Evolutionary conservation across 2,888 invertebrate genomes (phyloP).

Genomic region (Chalcis sispes): DNA sequence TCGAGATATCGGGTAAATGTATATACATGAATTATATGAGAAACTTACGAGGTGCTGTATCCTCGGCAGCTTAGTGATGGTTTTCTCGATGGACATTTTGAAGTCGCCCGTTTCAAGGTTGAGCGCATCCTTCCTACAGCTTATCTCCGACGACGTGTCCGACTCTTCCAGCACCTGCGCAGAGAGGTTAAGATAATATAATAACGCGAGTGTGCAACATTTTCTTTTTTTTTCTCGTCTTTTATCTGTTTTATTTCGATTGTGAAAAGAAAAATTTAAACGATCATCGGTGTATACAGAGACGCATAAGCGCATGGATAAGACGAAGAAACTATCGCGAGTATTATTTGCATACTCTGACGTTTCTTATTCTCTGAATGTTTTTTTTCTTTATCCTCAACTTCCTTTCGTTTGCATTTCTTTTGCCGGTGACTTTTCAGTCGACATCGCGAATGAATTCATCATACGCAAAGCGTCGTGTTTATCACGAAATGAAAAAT

Average conservation of each 20-base stretch:
- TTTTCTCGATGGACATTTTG: slow-evolving; percentile 74
- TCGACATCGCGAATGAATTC: too few relatives aligned
- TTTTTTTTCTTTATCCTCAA: neutral
- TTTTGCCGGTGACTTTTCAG: neutral
- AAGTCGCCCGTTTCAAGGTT: slow-evolving; percentile 74
- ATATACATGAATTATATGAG: too few relatives aligned
- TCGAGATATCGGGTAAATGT: too few relatives aligned
- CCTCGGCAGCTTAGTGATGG: slow-evolving; percentile 74
- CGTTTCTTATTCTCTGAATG: neutral
- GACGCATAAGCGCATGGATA: neutral
- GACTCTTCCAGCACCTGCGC: slow-evolving; percentile 77
- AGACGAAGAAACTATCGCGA: neutral
- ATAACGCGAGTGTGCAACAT: slow-evolving; percentile 1
- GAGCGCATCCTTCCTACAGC: slow-evolving; percentile 75
- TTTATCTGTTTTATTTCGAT: neutral
- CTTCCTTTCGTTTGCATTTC: slow-evolving; percentile 17
- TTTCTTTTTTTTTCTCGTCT: too few relatives aligned
- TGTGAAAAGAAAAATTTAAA: neutral
- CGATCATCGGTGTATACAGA: neutral
- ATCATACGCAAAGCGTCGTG: too few relatives aligned
- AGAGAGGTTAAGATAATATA: slow-evolving; percentile 13
- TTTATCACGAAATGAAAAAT: too few relatives aligned
- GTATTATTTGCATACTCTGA: neutral
- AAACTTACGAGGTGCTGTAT: slow-evolving; percentile 74
- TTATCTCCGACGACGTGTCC: slow-evolving; percentile 77